phyloP scores from a whole-genome alignment of 2,888 invertebrate species.

The Lutraria lutraria region DNA sequence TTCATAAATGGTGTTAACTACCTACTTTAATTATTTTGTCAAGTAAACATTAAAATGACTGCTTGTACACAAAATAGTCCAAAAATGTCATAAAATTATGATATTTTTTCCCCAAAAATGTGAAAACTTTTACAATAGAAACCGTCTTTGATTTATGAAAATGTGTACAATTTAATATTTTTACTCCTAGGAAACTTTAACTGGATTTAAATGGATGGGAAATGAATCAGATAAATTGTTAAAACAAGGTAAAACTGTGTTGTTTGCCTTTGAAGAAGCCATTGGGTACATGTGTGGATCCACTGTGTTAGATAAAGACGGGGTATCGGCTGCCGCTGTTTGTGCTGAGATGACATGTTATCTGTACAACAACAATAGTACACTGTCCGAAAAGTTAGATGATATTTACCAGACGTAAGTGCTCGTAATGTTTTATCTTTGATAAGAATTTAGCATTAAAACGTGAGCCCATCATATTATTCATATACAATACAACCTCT shows the following conservation, averaged over 20 bases:
- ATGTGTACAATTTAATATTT: neutral
- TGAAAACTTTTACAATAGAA: no score
- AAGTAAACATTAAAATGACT: no score
- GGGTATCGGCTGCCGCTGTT: constrained; percentile 95
- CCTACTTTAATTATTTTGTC: no score
- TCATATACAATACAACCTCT: no score
- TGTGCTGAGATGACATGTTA: constrained; percentile 92
- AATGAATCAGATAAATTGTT: constrained; percentile 93
- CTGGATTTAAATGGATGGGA: constrained; percentile 99
- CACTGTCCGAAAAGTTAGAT: constrained; percentile 89
- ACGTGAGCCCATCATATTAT: no score
- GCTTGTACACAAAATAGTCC: no score
- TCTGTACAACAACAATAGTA: constrained; percentile 88
- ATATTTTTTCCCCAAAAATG: no score
- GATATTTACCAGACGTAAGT: constrained; percentile 91
- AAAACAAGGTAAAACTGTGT: constrained; percentile 91
- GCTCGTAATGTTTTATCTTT: no score
- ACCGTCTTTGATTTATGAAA: neutral
- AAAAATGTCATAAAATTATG: no score
- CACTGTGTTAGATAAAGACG: constrained; percentile 97
- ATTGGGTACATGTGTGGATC: constrained; percentile 98
- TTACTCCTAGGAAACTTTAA: constrained; percentile 92
- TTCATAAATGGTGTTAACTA: no score
- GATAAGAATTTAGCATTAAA: no score
- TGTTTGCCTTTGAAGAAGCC: constrained; percentile 99